Conservation (phyloP, 2,888 invertebrate species). For the Xestia ashworthii region DNA sequence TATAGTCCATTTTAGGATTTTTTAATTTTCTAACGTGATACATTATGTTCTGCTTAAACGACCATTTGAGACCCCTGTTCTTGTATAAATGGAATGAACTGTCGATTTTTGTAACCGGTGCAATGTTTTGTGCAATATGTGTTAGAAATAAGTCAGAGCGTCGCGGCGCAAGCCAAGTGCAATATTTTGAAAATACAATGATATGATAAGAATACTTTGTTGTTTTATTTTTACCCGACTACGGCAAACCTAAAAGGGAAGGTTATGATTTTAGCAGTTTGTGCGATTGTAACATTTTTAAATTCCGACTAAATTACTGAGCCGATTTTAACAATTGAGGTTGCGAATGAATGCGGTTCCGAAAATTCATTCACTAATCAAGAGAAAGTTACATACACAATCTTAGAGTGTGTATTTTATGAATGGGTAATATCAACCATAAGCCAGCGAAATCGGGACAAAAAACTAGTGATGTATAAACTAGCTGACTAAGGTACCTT, state of each 20-base stretch:
- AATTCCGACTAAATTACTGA: neutral
- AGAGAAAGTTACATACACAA: too few relatives aligned
- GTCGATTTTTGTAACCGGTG: slow-evolving; percentile 58
- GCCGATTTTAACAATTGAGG: neutral
- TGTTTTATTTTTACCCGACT: slow-evolving; percentile 26
- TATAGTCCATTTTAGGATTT: too few relatives aligned
- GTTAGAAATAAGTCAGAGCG: slow-evolving; percentile 55
- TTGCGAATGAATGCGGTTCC: neutral
- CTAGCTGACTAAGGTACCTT: too few relatives aligned
- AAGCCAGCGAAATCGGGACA: too few relatives aligned
- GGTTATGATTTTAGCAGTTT: neutral
- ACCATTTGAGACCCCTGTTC: neutral
- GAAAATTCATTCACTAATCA: too few relatives aligned
- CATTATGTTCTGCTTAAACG: too few relatives aligned
- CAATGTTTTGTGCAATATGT: slow-evolving; percentile 66
- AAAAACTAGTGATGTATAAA: too few relatives aligned
- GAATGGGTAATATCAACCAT: too few relatives aligned
- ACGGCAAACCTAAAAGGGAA: neutral
- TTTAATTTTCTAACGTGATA: too few relatives aligned
- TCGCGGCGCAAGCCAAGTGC: slow-evolving; percentile 67
- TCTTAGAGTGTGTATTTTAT: too few relatives aligned
- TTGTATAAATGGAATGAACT: slow-evolving; percentile 46
- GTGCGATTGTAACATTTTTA: neutral
- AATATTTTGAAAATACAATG: slow-evolving; percentile 69
- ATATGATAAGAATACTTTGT: slow-evolving; percentile 44